Evolutionary conservation across 1,140 invertebrate genomes (phyloP).

Genomic region (Nomia melanderi): DNA sequence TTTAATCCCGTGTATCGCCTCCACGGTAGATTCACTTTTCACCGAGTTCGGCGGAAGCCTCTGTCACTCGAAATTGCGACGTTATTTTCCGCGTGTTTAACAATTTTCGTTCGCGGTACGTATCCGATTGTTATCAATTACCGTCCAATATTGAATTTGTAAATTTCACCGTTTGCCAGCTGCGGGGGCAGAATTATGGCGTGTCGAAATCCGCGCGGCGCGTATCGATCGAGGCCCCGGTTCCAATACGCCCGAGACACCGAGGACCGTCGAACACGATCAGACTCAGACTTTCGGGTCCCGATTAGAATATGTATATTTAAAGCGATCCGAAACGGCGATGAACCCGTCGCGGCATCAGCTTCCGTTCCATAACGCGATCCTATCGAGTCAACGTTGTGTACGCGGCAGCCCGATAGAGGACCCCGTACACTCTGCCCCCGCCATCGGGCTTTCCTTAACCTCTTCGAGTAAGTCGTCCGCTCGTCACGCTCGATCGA

Average conservation of each 20-base stretch:
- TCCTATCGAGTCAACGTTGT: constrained; percentile 23
- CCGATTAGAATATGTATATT: too few relatives aligned
- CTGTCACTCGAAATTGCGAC: constrained; percentile 11
- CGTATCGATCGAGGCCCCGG: neutral
- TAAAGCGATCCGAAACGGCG: constrained; percentile 6
- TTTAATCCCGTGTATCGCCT: constrained; percentile 4
- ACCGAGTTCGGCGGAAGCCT: constrained; percentile 9
- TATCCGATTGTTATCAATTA: constrained; percentile 28
- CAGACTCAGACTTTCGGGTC: neutral
- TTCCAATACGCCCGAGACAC: too few relatives aligned
- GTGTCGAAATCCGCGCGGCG: neutral
- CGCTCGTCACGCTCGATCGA: constrained; percentile 54
- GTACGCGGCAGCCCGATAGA: neutral
- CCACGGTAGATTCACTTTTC: constrained; percentile 22
- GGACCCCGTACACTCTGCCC: neutral
- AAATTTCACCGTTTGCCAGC: neutral
- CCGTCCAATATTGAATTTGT: constrained; percentile 28
- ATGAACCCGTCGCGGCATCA: too few relatives aligned
- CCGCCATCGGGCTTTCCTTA: constrained; percentile 30
- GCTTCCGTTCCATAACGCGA: constrained; percentile 7
- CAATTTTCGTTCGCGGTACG: constrained; percentile 5
- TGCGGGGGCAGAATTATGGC: constrained; percentile 11
- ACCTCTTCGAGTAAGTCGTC: constrained; percentile 44
- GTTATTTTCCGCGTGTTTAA: constrained; percentile 39
- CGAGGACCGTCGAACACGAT: neutral